phyloP scores from a whole-genome alignment of 2,113 vertebrate genomes.

The Carlito syrichta region DNA sequence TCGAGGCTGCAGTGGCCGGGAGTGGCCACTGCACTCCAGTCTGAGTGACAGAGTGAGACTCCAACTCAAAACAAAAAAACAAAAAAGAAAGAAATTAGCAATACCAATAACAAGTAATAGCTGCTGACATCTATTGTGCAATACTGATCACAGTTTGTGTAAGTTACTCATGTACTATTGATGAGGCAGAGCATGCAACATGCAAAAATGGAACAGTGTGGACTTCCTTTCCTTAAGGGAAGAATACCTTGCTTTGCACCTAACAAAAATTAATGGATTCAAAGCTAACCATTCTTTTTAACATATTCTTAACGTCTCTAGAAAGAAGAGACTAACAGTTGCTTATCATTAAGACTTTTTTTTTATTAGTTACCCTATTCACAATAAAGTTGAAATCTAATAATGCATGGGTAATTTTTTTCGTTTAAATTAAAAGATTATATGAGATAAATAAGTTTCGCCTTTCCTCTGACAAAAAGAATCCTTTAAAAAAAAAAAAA shows the following conservation, averaged over 20 bases:
- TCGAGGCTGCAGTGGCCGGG: too few species aligned
- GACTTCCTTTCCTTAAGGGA: not conserved
- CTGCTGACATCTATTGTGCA: not conserved
- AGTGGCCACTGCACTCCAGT: too few species aligned
- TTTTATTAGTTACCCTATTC: not conserved
- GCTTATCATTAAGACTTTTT: not conserved
- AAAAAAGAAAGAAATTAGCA: too few species aligned
- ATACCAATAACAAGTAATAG: not conserved
- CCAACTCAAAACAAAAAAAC: too few species aligned
- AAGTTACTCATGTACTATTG: not conserved
- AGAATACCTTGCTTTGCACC: not conserved
- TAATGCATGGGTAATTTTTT: not conserved
- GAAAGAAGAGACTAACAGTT: not conserved
- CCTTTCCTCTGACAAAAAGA: not conserved
- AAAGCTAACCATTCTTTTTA: not conserved
- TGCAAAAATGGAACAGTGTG: not conserved
- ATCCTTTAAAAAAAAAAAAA: too few species aligned
- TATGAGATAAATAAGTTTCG: not conserved
- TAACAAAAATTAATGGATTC: not conserved
- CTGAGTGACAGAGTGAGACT: too few species aligned
- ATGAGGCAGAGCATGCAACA: not conserved
- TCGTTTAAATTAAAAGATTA: not conserved
- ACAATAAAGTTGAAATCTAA: not conserved
- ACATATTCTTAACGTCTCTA: not conserved
- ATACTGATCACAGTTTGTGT: not conserved